These are phyloP conservation scores for Drosophila baimaii DNA, from an alignment of 1,140 invertebrate species.

Conservation along the genomic window DNA sequence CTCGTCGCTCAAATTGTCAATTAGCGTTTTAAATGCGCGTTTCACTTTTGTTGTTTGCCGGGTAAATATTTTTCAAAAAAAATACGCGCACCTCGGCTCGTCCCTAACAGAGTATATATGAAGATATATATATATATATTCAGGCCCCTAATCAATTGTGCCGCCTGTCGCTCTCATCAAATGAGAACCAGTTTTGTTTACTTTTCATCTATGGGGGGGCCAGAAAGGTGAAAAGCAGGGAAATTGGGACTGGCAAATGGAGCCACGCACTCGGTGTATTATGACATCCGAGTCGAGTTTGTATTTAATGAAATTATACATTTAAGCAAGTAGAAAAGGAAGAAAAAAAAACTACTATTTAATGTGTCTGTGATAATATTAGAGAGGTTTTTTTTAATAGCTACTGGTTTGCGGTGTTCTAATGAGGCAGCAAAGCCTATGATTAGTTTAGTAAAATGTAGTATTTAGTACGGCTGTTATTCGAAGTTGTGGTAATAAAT, in stretches of 20 bases:
- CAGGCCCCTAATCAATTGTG: constrained; percentile 38
- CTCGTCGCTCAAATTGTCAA: constrained; percentile 61
- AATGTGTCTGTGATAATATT: background rate
- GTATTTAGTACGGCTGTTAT: background rate
- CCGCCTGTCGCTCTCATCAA: constrained; percentile 39
- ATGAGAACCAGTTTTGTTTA: constrained; percentile 46
- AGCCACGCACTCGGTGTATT: constrained; percentile 32
- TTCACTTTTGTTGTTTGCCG: constrained; percentile 49
- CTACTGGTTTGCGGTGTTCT: background rate
- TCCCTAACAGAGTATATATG: constrained; percentile 23
- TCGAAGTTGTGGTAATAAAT: background rate
- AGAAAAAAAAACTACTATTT: background rate
- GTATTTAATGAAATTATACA: constrained; percentile 8
- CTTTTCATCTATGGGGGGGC: constrained; percentile 2
- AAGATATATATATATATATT: constrained; percentile 10
- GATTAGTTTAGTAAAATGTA: background rate
- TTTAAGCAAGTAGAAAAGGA: background rate
- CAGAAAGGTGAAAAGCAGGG: constrained; percentile 21
- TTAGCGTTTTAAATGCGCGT: constrained; percentile 55
- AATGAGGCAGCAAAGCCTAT: constrained; percentile 2
- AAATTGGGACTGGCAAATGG: constrained; percentile 25
- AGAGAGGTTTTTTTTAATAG: background rate
- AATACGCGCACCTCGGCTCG: constrained; percentile 15
- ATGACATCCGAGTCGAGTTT: constrained; percentile 14
- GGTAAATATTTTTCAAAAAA: constrained; percentile 55